Conservation (phyloP, 2,888 invertebrate genomes). For the Drosophila monieri region DNA sequence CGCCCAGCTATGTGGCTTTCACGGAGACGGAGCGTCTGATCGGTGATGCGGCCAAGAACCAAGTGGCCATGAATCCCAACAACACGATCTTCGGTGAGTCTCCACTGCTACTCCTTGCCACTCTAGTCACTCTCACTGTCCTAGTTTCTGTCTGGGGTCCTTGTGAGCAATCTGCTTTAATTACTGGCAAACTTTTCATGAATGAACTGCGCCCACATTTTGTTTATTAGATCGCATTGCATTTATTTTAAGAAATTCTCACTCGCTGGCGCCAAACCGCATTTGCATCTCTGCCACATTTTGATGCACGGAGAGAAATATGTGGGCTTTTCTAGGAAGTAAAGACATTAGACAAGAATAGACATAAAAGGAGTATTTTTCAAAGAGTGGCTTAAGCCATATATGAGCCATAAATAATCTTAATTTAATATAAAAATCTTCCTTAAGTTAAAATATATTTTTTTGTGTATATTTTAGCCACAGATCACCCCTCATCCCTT, state of each 20-base stretch:
- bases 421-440: too few species aligned
- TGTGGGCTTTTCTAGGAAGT: neutral
- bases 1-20: constrained; percentile 92
- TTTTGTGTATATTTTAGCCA: neutral
- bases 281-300: constrained; percentile 1
- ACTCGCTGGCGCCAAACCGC: constrained; percentile 45
- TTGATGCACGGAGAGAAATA: constrained; percentile 13
- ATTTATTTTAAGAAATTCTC: constrained; percentile 55
- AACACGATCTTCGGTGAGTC: constrained; percentile 96
- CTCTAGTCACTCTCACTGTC: neutral
- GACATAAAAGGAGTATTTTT: too few species aligned
- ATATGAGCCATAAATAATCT: too few species aligned
- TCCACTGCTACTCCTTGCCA: neutral
- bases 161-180: constrained; percentile 27
- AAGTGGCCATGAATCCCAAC: constrained; percentile 95
- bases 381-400: neutral
- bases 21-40: constrained; percentile 94
- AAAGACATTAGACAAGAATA: too few species aligned
- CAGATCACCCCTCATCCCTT: constrained; percentile 3
- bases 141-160: constrained; percentile 10
- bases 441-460: neutral
- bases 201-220: constrained; percentile 51
- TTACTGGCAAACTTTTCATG: constrained; percentile 53
- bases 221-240: constrained; percentile 25
- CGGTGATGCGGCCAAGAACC: constrained; percentile 94